Evolutionary conservation across 2,113 vertebrate genomes (phyloP), one percentile per base, ranked within the genome.

Genomic region (Etheostoma spectabile): DNA sequence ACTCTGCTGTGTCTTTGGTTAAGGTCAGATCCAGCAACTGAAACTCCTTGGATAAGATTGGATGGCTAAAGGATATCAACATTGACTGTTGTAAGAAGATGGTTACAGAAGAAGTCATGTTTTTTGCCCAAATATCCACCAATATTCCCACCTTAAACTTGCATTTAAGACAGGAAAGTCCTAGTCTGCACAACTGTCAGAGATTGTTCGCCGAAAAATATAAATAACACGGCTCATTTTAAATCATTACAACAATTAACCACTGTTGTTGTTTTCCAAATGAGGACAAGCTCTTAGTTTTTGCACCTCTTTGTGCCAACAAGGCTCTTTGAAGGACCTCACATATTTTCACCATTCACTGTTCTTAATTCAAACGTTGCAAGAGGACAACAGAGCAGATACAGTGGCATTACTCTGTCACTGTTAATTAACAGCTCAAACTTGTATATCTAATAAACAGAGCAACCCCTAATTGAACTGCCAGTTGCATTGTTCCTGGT

Each of bases 401-500:
- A 16, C 27, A 8, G 33, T 57, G 74, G 1, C 68, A 72, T 68
- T 59, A 24, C 18, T 66, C 68, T 82, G 70, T 64, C 48, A 22
- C 42, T 73, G 69, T 79, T 86, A 83, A 89, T 89, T 84, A 89
- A 82, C 69, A 77, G 66, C 74, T 42, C 35, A 83, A 85, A 86
- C 61, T 51, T 82, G 45, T 55, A 3, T 11, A 7, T 64, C 86
- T 84, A 85, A 87, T 90, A 77, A 86, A 84, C 69, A 76, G 67
- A 62, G 75, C 71, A 74, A 59, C 22, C 18, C 33, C 56, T 88
- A 91, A 92, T 90, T 91, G 75, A 90, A 85, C 84, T 84, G 86
- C 83, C 85, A 88, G 75, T 62, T 76, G 77, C 83, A 88, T 86
- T 80, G 45, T 89, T 83, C 27, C 65, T 53, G 38, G 74, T 88